phyloP scores from a whole-genome alignment of 2,113 vertebrate species.

The Caranx melampygus region DNA sequence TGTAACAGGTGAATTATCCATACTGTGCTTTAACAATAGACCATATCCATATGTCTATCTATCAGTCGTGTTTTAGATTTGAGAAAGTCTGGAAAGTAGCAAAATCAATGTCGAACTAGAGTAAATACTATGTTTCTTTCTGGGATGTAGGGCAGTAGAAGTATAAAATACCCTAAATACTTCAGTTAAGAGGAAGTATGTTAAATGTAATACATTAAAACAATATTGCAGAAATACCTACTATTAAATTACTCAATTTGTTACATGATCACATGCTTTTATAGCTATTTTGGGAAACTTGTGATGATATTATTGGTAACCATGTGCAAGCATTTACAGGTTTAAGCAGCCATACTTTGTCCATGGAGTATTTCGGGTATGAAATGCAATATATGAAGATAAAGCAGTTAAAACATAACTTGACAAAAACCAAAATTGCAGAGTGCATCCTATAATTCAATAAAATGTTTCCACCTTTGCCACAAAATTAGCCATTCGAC shows the following conservation, averaged over 20 bases:
- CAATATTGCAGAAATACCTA: not conserved
- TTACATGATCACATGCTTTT: not conserved
- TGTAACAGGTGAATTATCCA: not conserved
- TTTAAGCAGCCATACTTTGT: not conserved
- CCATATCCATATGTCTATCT: not conserved
- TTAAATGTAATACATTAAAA: not conserved
- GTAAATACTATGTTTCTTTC: not conserved
- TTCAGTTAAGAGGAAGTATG: too few species aligned
- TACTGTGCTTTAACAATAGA: not conserved
- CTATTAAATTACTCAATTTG: not conserved
- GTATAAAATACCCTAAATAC: not conserved
- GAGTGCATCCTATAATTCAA: constrained; percentile 22
- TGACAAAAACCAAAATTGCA: constrained; percentile 36
- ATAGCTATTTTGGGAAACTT: too few species aligned
- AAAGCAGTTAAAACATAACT: constrained; percentile 2
- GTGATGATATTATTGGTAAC: not conserved
- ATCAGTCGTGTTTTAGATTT: not conserved
- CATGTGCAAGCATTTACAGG: not conserved
- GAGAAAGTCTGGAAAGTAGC: not conserved
- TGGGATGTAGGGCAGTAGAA: not conserved
- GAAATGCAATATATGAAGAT: not conserved
- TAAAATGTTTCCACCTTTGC: not conserved
- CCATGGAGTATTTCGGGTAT: not conserved
- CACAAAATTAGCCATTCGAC: constrained; percentile 13
- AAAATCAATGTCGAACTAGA: not conserved